Conservation (phyloP, 2,888 invertebrate genomes). For the Hartigia nigra region DNA sequence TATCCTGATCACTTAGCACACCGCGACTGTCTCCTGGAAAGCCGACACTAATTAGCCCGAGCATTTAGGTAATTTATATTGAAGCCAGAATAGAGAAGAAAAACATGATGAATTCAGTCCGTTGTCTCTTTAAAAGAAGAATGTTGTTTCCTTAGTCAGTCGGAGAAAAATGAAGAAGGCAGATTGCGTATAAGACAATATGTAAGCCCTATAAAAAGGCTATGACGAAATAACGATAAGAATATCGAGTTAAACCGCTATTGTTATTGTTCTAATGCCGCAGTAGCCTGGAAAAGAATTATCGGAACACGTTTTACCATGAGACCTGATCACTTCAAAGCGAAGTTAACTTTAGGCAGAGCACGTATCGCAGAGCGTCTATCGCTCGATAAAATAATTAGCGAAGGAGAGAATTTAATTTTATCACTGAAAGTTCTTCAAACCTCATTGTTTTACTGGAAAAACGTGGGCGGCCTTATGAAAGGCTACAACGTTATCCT, state of each 20-base stretch:
- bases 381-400: constrained; percentile 24
- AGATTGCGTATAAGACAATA: not conserved
- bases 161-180: not conserved
- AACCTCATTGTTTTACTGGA: not conserved
- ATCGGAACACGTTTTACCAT: not conserved
- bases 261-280: not conserved
- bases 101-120: not conserved
- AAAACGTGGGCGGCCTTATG: not conserved
- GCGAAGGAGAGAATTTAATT: constrained; percentile 19
- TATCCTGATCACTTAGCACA: not conserved
- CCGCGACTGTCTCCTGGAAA: not conserved
- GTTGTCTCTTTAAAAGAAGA: not conserved
- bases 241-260: not conserved
- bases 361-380: not conserved
- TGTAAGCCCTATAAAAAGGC: not conserved
- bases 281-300: not conserved
- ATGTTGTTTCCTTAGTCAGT: not conserved
- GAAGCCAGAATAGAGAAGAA: not conserved
- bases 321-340: not conserved
- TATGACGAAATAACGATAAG: not conserved
- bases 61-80: not conserved
- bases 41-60: not conserved
- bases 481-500: not conserved
- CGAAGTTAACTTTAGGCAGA: not conserved
- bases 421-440: not conserved